phyloP scores from a whole-genome alignment of 2,797 vertebrate genomes.

The Darevskia nairensis region DNA sequence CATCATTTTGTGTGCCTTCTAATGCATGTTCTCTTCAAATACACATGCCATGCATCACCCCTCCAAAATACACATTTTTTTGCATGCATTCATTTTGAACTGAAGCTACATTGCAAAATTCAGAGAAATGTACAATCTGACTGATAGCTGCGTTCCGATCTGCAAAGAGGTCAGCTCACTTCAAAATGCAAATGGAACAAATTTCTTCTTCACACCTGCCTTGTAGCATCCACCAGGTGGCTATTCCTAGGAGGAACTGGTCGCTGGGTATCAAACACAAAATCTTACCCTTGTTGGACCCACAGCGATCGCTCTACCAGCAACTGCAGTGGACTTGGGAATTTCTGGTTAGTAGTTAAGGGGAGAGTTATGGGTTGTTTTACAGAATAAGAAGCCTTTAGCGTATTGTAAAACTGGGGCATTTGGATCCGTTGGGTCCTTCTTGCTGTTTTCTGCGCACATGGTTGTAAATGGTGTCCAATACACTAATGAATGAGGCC shows the following conservation, averaged over 20 bases:
- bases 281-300: background rate
- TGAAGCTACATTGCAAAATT: too few relatives aligned
- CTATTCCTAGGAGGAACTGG: background rate
- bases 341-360: constrained; percentile 24
- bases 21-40: too few relatives aligned
- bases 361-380: constrained; percentile 19
- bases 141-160: too few relatives aligned
- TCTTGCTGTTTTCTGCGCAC: constrained; percentile 21
- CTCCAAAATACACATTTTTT: too few relatives aligned
- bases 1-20: too few relatives aligned
- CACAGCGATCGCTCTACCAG: background rate
- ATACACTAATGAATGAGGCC: constrained; percentile 16
- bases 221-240: background rate
- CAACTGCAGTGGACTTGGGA: constrained; percentile 9
- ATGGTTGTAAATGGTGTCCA: constrained; percentile 32
- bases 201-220: too few relatives aligned
- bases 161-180: too few relatives aligned
- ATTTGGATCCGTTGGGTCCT: constrained; percentile 10
- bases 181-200: too few relatives aligned
- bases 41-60: too few relatives aligned
- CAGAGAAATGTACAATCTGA: too few relatives aligned
- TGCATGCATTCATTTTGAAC: too few relatives aligned
- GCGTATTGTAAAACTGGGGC: constrained; percentile 14
- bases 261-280: background rate
- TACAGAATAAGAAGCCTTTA: constrained; percentile 42